Evolutionary conservation across 1,140 invertebrate species (phyloP).

Genomic region (Lasioglossum baleicum): DNA sequence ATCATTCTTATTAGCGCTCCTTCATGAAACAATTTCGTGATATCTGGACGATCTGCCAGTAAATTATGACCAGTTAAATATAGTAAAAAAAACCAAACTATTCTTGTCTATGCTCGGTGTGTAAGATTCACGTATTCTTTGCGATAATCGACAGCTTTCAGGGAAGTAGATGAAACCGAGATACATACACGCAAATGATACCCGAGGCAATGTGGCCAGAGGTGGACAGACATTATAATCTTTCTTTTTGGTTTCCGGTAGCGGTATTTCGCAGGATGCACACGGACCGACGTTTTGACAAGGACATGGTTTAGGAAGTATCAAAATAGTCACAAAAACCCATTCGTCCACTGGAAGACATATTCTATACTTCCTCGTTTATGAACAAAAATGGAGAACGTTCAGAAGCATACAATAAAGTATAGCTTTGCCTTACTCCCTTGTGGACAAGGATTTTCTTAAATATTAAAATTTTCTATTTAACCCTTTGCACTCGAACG

Average conservation of each 20-base stretch:
- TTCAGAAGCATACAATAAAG: too few relatives aligned
- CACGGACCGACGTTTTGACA: neutral
- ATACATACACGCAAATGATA: neutral
- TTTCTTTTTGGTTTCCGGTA: neutral
- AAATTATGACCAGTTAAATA: too few relatives aligned
- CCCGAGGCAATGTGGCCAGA: neutral
- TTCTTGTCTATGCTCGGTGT: neutral
- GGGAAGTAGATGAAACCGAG: neutral
- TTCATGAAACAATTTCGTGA: too few relatives aligned
- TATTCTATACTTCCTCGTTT: too few relatives aligned
- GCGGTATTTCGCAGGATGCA: neutral
- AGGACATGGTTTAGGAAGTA: constrained; percentile 8
- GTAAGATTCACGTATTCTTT: neutral
- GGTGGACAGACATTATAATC: neutral
- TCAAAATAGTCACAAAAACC: neutral
- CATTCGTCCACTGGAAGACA: too few relatives aligned
- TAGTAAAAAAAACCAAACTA: neutral
- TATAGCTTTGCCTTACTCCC: too few relatives aligned
- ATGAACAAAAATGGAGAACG: too few relatives aligned
- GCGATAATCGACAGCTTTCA: neutral
- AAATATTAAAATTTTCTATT: too few relatives aligned
- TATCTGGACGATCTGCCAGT: too few relatives aligned
- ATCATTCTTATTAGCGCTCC: too few relatives aligned
- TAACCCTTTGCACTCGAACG: too few relatives aligned
- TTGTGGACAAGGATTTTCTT: too few relatives aligned